Evolutionary conservation across 2,888 invertebrate genomes (phyloP), one percentile per base, ranked within the genome.

Genomic region (Dryomyza anilis): DNA sequence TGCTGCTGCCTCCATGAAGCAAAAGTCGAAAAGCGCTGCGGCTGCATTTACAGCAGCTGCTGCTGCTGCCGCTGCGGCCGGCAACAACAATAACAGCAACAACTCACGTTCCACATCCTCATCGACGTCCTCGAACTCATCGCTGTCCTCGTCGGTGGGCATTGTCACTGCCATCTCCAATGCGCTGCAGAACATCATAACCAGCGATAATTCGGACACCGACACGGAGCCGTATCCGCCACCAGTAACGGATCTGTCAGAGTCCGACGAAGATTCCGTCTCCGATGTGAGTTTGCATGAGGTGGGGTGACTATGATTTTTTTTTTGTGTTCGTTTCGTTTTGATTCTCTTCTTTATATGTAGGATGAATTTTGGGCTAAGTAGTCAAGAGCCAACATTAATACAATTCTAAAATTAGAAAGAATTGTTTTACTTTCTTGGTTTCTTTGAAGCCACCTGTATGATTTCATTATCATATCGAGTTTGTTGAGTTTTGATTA

Each of bases 241-340:
- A 83, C 91, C 92, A 87, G 93, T 94, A 88, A 92, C 93, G 85
- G 95, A 95, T 87, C 90, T 95, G 84, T 95, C 95, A 81, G 95
- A 94, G 87, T 95, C 95, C 85, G 96, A 96, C 85, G 95, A 95
- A 86, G 96, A 95, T 85, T 95, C 95, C 86, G 94, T 94, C 84
- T 95, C 95, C 81, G 95, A 95, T 94, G 95, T 96, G 90, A 89
- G 86, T 14, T 16, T n/a, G n/a, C n/a, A n/a, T n/a, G n/a, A n/a
- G n/a, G n/a, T n/a, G n/a, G n/a, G n/a, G n/a, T n/a, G n/a, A n/a
- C n/a, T n/a, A n/a, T n/a, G n/a, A n/a, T n/a, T n/a, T n/a, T n/a
- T n/a, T n/a, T n/a, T n/a, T n/a, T n/a, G n/a, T n/a, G n/a, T n/a
- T n/a, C n/a, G n/a, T n/a, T n/a, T n/a, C n/a, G n/a, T n/a, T n/a